Evolutionary conservation across 2,113 vertebrate species (phyloP).

Genomic region (Ciconia stormi): DNA sequence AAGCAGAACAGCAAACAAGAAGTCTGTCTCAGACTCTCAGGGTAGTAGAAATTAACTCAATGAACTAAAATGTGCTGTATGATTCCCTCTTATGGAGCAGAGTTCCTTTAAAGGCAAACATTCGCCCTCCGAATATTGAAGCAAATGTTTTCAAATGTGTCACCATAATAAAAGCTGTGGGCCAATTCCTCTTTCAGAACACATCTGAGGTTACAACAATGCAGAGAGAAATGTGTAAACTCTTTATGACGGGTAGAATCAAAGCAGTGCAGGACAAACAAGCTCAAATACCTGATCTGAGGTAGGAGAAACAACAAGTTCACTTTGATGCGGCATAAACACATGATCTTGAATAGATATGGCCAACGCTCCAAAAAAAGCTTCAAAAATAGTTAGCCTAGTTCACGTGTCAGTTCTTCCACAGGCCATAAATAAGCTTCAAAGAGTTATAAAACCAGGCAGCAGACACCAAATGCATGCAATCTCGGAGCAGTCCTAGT

Average conservation of each 20-base stretch:
- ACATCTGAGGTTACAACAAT: background rate
- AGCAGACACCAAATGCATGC: conserved; percentile 20
- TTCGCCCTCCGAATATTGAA: background rate
- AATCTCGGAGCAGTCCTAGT: background rate
- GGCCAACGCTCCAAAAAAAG: background rate
- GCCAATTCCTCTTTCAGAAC: background rate
- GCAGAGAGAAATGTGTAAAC: background rate
- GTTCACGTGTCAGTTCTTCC: background rate
- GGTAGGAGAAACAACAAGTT: background rate
- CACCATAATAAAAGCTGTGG: background rate
- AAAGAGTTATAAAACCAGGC: conserved; percentile 21
- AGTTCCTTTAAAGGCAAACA: background rate
- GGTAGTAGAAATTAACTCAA: background rate
- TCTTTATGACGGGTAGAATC: background rate
- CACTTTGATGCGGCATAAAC: background rate
- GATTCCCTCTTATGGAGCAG: background rate
- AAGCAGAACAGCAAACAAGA: background rate
- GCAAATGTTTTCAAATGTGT: background rate
- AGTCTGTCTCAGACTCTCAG: background rate
- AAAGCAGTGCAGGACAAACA: background rate
- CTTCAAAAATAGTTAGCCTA: conserved; percentile 13
- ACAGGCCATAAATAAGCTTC: conserved; percentile 9
- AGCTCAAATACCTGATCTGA: background rate
- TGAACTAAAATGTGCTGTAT: background rate
- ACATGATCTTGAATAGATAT: background rate